Evolutionary conservation across 2,888 invertebrate species (phyloP).

Genomic region (Macrosiphum euphorbiae): DNA sequence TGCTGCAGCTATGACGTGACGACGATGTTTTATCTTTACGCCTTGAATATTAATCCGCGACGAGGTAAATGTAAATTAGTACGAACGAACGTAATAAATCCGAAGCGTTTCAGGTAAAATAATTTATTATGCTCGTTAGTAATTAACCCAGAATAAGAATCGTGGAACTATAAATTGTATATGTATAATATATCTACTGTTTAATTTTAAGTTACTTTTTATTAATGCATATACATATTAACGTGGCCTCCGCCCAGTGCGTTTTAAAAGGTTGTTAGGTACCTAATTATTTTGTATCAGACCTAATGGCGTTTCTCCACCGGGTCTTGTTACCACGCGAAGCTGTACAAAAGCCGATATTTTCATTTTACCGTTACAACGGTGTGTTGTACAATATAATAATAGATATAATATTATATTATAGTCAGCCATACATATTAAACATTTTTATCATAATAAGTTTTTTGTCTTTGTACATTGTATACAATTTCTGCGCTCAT

Average conservation of each 20-base stretch:
- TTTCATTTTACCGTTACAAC: background rate
- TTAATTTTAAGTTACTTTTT: slow-evolving; percentile 14
- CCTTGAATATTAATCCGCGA: background rate
- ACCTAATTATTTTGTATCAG: slow-evolving; percentile 13
- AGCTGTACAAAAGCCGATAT: background rate
- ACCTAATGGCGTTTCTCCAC: background rate
- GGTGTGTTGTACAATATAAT: background rate
- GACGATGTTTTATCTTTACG: background rate
- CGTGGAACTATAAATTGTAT: background rate
- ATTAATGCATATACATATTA: slow-evolving; percentile 11
- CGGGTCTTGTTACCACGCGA: background rate
- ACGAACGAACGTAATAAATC: background rate
- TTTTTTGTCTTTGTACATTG: background rate
- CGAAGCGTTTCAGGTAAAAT: slow-evolving; percentile 2
- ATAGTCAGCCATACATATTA: background rate
- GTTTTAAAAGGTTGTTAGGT: slow-evolving; percentile 7
- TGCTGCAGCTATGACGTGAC: background rate
- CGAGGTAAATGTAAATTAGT: background rate
- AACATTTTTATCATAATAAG: background rate
- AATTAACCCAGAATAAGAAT: slow-evolving; percentile 15
- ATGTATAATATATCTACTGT: slow-evolving; percentile 2
- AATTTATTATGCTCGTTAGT: slow-evolving; percentile 24
- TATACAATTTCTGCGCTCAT: background rate
- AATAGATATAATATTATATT: background rate
- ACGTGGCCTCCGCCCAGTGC: background rate